Base-by-base conservation (phyloP, 2,888 invertebrate genomes). In the Lepeophtheirus nordmannii region DNA sequence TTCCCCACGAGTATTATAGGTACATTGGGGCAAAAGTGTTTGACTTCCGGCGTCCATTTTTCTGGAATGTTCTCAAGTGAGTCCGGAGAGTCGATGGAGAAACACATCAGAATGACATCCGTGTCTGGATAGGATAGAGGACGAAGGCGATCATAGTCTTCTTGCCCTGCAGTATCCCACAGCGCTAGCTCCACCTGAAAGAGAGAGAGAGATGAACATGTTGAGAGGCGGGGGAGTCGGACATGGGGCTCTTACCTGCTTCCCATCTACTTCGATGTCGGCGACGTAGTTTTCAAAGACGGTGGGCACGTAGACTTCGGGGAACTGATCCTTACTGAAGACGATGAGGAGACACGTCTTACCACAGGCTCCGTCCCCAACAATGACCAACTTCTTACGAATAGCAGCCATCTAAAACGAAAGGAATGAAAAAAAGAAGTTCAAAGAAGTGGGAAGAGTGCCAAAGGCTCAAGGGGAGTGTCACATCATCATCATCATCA, bases 291-390 rank as follows among this genome's bases (percentile, higher is more conserved):
- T 96, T 80, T 97, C 96, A 78, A 97, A 92, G 80, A 97, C 97
- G 75, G 96, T 30, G 63, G 96, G 96, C 77, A 97, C 97, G 78
- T 97, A 98, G 78, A 97, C 97, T 71, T 97, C 97, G 67, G 98
- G 98, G 79, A 98, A 98, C 73, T 97, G 96, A 81, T 98, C 97
- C 76, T 97, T 98, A 71, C 97, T 98, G 79, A 98, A 98, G 79
- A 94, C 94, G 81, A 98, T 97, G 75, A 98, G 84, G 68, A 97
- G 82, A 78, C 96, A 97, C 75, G 97, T 97, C 82, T 98, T 98
- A 89, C 91, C 92, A 20, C 59, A 59, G 41, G 66, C 66, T 20
- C 70, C 93, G 79, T 96, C 93, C 73, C 96, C 93, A 72, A 96
- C 94, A 72, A 97, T 96, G 73, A 97, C 97, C 83, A 97, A 97